phyloP scores from a whole-genome alignment of 2,888 invertebrate genomes.

The Abrostola tripartita region DNA sequence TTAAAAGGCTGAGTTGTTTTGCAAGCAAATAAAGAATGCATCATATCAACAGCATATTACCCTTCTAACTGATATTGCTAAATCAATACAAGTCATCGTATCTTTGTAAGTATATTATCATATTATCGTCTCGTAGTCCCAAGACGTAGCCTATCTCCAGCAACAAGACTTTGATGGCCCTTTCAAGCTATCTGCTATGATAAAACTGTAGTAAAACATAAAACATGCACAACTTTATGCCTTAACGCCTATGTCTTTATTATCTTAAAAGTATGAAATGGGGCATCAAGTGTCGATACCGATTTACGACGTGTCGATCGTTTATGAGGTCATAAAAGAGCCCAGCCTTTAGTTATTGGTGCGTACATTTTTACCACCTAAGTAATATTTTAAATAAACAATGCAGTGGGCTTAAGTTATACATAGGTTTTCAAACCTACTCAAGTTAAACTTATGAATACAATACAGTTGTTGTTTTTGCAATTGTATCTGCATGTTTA shows the following conservation, averaged over 20 bases:
- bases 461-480: background rate
- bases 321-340: conserved; percentile 57
- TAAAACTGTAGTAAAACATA: conserved; percentile 57
- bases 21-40: background rate
- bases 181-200: conserved; percentile 53
- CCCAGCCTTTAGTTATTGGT: conserved; percentile 35
- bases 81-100: conserved; percentile 19
- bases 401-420: background rate
- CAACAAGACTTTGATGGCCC: conserved; percentile 58
- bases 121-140: conserved; percentile 50
- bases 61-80: conserved; percentile 6
- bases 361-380: conserved; percentile 33
- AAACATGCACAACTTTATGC: conserved; percentile 56
- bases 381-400: conserved; percentile 42
- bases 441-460: background rate
- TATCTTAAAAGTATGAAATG: conserved; percentile 61
- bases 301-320: conserved; percentile 56
- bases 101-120: conserved; percentile 19
- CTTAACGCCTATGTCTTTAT: conserved; percentile 50
- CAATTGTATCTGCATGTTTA: background rate
- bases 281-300: conserved; percentile 53
- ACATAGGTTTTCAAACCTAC: background rate
- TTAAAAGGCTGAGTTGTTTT: background rate
- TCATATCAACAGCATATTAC: background rate
- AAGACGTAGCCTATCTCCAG: conserved; percentile 44